phyloP scores from a whole-genome alignment of 2,888 invertebrate genomes.

The Xylota sylvarum region DNA sequence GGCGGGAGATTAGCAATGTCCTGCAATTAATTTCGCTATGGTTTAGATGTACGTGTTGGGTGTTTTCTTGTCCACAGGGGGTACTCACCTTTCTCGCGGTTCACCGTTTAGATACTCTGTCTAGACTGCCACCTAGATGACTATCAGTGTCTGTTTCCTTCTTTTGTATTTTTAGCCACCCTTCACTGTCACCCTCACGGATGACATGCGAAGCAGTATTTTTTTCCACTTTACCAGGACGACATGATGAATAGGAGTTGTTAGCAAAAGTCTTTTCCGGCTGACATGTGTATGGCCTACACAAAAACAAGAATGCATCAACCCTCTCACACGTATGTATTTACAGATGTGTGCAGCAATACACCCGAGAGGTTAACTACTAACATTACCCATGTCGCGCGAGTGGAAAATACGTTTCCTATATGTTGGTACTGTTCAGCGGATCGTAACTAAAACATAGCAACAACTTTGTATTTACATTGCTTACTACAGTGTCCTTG shows the following conservation, averaged over 20 bases:
- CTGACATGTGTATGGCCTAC: slow-evolving; percentile 41
- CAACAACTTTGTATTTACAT: slow-evolving; percentile 39
- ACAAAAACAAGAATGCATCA: slow-evolving; percentile 8
- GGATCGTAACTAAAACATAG: slow-evolving; percentile 32
- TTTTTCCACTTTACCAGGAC: slow-evolving; percentile 20
- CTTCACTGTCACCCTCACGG: neutral
- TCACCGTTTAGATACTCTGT: slow-evolving; percentile 9
- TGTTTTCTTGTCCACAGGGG: neutral
- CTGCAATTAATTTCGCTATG: slow-evolving; percentile 50
- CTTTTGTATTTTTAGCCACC: neutral
- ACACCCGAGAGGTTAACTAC: neutral
- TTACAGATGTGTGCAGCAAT: neutral
- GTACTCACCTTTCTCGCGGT: slow-evolving; percentile 12
- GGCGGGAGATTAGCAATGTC: slow-evolving; percentile 51
- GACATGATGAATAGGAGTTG: slow-evolving; percentile 49
- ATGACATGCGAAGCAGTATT: neutral
- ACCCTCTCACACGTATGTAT: neutral
- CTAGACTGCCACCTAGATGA: slow-evolving; percentile 24
- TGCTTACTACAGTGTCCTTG: slow-evolving; percentile 49
- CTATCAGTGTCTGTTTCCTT: neutral
- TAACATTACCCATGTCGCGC: neutral
- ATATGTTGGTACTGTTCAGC: slow-evolving; percentile 30
- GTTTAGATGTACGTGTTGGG: neutral
- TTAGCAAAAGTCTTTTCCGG: slow-evolving; percentile 28
- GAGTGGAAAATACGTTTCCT: slow-evolving; percentile 34